Conservation (phyloP, 2,888 invertebrate species). For the Anoncus sp. region DNA sequence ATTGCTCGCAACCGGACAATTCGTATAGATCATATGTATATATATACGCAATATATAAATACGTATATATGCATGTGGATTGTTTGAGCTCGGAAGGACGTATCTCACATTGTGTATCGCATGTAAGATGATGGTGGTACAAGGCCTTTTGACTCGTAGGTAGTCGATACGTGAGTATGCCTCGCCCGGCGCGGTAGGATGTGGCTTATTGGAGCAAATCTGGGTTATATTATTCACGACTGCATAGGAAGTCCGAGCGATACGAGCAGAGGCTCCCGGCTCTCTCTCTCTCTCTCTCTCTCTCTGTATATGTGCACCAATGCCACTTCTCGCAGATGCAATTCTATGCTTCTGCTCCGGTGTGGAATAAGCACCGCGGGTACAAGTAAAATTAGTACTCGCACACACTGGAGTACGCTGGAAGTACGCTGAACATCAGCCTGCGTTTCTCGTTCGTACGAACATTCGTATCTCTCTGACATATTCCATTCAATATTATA, state of each 20-base stretch:
- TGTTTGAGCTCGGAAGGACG: too few relatives aligned
- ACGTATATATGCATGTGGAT: too few relatives aligned
- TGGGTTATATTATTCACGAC: constrained; percentile 78
- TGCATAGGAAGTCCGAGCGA: constrained; percentile 60
- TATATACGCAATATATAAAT: too few relatives aligned
- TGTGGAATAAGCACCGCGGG: constrained; percentile 53
- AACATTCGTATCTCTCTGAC: constrained; percentile 15
- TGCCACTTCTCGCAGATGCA: constrained; percentile 47
- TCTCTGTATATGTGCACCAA: constrained; percentile 27
- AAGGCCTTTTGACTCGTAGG: neutral
- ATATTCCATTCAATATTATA: constrained; percentile 47
- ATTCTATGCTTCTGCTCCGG: constrained; percentile 55
- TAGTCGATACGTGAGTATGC: neutral
- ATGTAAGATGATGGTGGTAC: neutral
- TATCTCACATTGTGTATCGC: neutral
- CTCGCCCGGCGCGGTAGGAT: constrained; percentile 73
- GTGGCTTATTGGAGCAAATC: constrained; percentile 81
- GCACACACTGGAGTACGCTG: constrained; percentile 21
- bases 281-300: neutral
- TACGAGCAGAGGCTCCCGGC: constrained; percentile 57
- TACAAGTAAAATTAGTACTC: constrained; percentile 47
- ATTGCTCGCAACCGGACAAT: neutral
- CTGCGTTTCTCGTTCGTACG: neutral
- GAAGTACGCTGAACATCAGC: neutral
- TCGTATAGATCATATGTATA: too few relatives aligned